Evolutionary conservation across 2,797 vertebrate species (phyloP), one percentile per base, ranked within the genome.

Genomic region (Sebastes goodei): DNA sequence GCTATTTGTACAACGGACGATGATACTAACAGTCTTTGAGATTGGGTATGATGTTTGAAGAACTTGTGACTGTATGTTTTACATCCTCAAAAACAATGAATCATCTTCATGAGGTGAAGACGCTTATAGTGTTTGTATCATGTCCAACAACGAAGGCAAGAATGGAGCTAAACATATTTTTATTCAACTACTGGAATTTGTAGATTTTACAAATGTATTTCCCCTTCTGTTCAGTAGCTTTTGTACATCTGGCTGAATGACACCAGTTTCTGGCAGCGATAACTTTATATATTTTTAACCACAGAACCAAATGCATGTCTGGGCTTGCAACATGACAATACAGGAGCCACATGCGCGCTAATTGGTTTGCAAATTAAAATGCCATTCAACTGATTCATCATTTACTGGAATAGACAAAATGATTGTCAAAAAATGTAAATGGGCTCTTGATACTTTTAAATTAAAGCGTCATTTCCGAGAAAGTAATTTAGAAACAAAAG

Each of bases 281-380:
- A 49, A 60, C 10, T 32, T n/a, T 0, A 35, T 20, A 21, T 35
- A 30, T 61, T 20, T 30, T 61, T 20, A 61, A 32, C 17, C 29
- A 32, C 29, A 35, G n/a, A 60, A 46, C 20, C n/a, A 73, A 57
- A 62, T 29, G 32, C 33, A 29, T 27, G 7, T 65, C 15, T 33
- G 21, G 12, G 10, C 21, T 10, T 72, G 56, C 9, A 57, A 60
- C 49, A 60, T 42, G 49, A 9, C 49, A 21, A 35, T 20, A 1
- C 14, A 35, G 20, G 59, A 35, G 42, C 62, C 55, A 57, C 74
- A 30, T 29, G 8, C 1, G 2, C 10, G 66, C 20, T 53, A 57
- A 80, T 35, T 76, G 57, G 12, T 49, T 67, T 76, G 21, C 20
- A 20, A 53, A 62, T 71, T 62, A 49, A 72, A 76, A 68, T 76